Evolutionary conservation across 2,113 vertebrate genomes (phyloP).

Genomic region (Herpetotheres cachinnans): DNA sequence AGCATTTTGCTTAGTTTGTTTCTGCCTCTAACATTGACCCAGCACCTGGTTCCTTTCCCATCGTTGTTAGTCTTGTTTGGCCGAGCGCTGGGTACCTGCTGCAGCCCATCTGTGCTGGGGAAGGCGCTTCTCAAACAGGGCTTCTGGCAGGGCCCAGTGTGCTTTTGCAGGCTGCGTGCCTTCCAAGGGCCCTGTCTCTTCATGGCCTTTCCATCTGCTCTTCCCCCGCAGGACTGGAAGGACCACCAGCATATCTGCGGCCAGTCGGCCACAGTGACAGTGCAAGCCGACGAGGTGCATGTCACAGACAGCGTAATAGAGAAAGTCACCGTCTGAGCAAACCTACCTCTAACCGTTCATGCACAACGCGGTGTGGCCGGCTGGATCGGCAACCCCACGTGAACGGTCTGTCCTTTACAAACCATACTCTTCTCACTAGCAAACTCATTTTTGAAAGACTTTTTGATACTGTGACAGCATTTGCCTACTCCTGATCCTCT

Average conservation of each 20-base stretch:
- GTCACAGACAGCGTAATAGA: constrained; percentile 81
- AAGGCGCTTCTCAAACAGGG: neutral
- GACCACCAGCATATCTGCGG: constrained; percentile 94
- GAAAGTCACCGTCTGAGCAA: constrained; percentile 80
- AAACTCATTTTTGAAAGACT: neutral
- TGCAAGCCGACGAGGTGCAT: constrained; percentile 82
- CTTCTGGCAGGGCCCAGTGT: neutral
- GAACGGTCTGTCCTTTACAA: neutral
- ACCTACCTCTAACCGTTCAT: neutral
- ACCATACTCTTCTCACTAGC: neutral
- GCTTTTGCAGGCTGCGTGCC: neutral
- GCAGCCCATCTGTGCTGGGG: neutral
- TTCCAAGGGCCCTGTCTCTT: neutral
- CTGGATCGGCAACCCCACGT: neutral
- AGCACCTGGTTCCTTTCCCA: neutral
- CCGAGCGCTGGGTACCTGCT: neutral
- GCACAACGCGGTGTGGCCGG: neutral
- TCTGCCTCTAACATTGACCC: neutral
- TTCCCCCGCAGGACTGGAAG: constrained; percentile 89
- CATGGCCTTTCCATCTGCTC: neutral
- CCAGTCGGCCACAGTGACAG: constrained; percentile 73
- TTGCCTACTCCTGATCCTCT: neutral
- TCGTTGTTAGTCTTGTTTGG: neutral
- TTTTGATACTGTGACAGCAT: neutral
- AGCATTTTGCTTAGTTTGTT: neutral